Evolutionary conservation across 2,113 vertebrate genomes (phyloP).

Genomic region (Hippopotamus amphibius): DNA sequence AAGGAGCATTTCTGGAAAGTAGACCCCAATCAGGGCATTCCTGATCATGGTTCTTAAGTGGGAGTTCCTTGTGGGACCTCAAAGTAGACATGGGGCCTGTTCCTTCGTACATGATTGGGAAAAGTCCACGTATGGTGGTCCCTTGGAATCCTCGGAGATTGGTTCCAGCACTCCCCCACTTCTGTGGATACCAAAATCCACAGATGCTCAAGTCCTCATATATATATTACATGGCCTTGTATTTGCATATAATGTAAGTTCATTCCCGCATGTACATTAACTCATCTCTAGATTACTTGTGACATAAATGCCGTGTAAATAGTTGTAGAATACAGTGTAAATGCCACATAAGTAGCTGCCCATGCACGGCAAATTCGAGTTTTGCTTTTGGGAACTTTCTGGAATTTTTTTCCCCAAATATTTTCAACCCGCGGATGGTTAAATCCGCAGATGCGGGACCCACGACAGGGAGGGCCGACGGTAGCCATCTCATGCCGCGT

Average conservation of each 20-base stretch:
- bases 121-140: not conserved
- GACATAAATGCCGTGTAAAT: not conserved
- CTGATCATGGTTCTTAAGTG: not conserved
- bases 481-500: accelerated
- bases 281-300: not conserved
- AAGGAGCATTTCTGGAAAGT: constrained; percentile 39
- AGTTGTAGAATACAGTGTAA: not conserved
- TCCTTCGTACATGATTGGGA: not conserved
- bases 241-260: not conserved
- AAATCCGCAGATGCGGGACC: too few relatives aligned
- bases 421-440: not conserved
- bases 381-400: not conserved
- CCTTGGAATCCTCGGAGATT: not conserved
- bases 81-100: accelerated
- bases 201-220: not conserved
- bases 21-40: not conserved
- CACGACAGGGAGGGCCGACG: accelerated
- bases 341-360: not conserved
- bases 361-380: not conserved
- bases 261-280: not conserved
- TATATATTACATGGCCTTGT: not conserved
- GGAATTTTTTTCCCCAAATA: not conserved
- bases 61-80: not conserved
- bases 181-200: not conserved
- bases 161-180: not conserved